Evolutionary conservation across 2,797 vertebrate genomes (phyloP).

Genomic region (Urophycis tenuis): DNA sequence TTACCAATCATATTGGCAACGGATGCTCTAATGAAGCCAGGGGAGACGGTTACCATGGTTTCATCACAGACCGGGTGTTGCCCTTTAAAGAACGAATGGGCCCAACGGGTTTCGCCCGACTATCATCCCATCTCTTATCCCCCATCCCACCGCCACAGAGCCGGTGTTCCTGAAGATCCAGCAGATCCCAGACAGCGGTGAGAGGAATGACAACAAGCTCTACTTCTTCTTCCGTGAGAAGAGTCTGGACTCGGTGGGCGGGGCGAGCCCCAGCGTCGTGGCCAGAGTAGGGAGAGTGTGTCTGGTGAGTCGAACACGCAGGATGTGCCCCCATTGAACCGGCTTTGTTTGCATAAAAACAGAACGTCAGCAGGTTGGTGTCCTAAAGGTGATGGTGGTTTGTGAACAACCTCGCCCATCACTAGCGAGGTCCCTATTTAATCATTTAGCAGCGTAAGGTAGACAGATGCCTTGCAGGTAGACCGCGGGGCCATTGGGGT

Average conservation of each 20-base stretch:
- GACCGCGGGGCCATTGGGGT: too few species aligned
- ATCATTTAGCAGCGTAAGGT: not conserved
- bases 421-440: not conserved
- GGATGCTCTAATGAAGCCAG: not conserved
- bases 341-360: too few species aligned
- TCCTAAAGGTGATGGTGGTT: not conserved
- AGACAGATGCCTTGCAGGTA: too few species aligned
- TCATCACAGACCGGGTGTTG: not conserved
- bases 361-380: not conserved
- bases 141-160: conserved; percentile 48
- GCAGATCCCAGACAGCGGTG: conserved; percentile 92
- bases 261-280: conserved; percentile 68
- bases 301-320: conserved; percentile 67
- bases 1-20: not conserved
- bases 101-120: not conserved
- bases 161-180: conserved; percentile 81
- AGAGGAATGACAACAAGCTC: conserved; percentile 95
- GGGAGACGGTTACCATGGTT: not conserved
- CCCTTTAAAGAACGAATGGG: not conserved
- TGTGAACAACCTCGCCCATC: not conserved
- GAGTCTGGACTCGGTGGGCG: conserved; percentile 69
- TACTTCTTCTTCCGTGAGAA: conserved; percentile 99
- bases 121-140: not conserved
- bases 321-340: not conserved
- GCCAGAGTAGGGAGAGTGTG: conserved; percentile 78